phyloP scores from a whole-genome alignment of 2,797 vertebrate genomes.

The Eulemur albifrons region DNA sequence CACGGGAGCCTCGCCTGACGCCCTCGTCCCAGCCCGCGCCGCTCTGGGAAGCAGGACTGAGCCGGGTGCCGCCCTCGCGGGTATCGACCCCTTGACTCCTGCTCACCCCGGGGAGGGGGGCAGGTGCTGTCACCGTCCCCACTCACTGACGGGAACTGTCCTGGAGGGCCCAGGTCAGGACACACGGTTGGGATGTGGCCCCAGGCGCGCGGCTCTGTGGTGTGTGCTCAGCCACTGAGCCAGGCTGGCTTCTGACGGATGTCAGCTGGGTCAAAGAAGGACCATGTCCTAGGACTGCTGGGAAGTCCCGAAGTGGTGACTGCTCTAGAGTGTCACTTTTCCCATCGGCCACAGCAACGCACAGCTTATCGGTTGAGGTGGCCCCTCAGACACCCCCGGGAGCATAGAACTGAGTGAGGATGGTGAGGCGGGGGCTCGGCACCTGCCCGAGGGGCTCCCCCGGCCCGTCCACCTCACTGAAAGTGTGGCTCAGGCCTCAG shows the following conservation, averaged over 20 bases:
- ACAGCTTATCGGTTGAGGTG: not conserved
- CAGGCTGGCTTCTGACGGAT: not conserved
- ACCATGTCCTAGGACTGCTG: not conserved
- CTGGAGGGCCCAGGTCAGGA: not conserved
- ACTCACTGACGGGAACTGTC: rapidly evolving
- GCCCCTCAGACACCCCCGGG: not conserved
- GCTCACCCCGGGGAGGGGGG: not conserved
- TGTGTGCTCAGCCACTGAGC: not conserved
- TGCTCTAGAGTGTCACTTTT: rapidly evolving
- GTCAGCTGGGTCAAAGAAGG: not conserved
- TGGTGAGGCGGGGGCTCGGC: rapidly evolving
- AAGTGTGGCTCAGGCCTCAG: not conserved
- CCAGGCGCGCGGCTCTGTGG: rapidly evolving
- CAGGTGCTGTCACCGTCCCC: not conserved
- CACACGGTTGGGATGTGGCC: not conserved
- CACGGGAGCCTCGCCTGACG: too few species aligned
- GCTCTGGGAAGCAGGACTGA: not conserved
- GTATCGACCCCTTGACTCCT: not conserved
- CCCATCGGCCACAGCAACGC: not conserved
- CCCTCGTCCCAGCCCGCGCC: not conserved
- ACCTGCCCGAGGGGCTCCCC: not conserved
- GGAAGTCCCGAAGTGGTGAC: rapidly evolving
- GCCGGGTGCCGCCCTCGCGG: rapidly evolving
- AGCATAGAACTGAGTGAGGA: not conserved
- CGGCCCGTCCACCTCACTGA: rapidly evolving